A percentile compares a stretch with the other conserved stretches of the same genome.
Evolutionary conservation across 2,113 vertebrate genomes (phyloP).

Genomic region (Crotalus tigris): DNA sequence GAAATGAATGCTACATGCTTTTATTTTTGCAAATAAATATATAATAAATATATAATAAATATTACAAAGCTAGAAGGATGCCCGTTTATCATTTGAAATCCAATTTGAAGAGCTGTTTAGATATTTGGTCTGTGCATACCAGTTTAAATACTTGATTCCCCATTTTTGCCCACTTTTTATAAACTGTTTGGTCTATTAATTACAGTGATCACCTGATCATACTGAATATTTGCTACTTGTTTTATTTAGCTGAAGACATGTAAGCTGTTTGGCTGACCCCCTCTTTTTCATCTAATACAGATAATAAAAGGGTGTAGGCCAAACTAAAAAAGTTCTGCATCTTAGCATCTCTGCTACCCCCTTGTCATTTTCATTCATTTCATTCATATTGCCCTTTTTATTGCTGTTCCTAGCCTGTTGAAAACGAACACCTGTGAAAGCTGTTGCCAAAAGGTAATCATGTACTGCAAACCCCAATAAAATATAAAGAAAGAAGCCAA

Average conservation of each 20-base stretch:
- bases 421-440: slow-evolving; percentile 55
- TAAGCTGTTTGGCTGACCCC: background rate
- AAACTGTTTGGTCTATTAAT: background rate
- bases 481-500: slow-evolving; percentile 60
- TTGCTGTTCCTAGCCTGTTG: background rate
- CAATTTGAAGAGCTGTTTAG: background rate
- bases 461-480: slow-evolving; percentile 54
- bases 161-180: background rate
- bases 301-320: background rate
- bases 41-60: background rate
- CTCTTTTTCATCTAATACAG: background rate
- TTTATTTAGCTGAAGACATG: background rate
- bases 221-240: background rate
- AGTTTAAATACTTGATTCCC: background rate
- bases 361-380: background rate
- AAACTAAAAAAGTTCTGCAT: background rate
- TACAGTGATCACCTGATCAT: background rate
- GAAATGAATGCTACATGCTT: background rate
- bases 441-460: slow-evolving; percentile 54
- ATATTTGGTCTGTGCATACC: background rate
- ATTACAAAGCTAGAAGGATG: background rate
- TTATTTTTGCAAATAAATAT: background rate
- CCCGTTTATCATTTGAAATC: background rate
- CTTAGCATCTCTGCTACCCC: slow-evolving; percentile 19
- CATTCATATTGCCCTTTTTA: background rate